Evolutionary conservation across 2,113 vertebrate species (phyloP).

Genomic region (Patagioenas fasciata): DNA sequence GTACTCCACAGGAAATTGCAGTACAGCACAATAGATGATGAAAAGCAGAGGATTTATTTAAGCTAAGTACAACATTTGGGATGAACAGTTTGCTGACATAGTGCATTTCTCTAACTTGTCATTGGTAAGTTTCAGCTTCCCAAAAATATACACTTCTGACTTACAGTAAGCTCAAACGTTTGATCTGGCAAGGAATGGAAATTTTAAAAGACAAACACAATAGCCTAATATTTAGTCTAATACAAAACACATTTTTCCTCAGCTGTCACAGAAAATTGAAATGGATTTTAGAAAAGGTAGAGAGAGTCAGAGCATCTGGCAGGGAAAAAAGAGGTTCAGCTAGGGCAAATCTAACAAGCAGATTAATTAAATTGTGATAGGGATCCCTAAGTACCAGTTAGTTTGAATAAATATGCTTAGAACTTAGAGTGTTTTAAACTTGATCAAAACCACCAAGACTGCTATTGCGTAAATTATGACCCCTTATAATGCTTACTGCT

Average conservation of each 20-base stretch:
- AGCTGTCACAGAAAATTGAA: background rate
- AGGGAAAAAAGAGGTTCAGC: background rate
- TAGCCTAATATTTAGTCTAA: constrained; percentile 26
- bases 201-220: constrained; percentile 1
- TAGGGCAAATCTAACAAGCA: background rate
- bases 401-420: background rate
- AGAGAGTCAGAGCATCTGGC: background rate
- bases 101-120: background rate
- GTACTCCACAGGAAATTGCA: background rate
- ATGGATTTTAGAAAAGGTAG: background rate
- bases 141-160: background rate
- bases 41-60: background rate
- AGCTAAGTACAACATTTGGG: background rate
- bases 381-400: background rate
- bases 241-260: constrained; percentile 1
- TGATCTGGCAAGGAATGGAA: constrained; percentile 17
- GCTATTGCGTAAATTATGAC: background rate
- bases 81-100: background rate
- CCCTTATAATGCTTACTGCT: background rate
- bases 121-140: background rate
- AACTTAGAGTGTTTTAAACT: background rate
- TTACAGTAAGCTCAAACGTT: constrained; percentile 10
- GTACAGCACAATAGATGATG: background rate
- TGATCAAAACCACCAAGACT: background rate
- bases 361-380: background rate